Evolutionary conservation across 2,113 vertebrate species (phyloP).

Genomic region (Meleagris gallopavo): DNA sequence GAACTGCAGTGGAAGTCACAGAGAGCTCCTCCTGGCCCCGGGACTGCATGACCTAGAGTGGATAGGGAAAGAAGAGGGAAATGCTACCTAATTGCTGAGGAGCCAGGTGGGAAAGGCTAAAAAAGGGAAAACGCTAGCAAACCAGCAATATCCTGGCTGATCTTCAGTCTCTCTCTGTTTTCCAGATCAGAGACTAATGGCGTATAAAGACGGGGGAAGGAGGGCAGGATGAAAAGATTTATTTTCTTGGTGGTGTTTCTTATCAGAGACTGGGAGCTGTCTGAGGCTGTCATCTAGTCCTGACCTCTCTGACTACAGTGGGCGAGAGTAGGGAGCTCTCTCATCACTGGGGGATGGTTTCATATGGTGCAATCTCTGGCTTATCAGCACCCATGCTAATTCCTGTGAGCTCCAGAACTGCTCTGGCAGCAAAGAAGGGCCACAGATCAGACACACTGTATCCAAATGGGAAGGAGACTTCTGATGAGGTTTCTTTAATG

Average conservation of each 20-base stretch:
- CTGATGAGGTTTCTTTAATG: neutral
- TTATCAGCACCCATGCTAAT: neutral
- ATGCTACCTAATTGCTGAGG: neutral
- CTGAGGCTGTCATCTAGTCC: neutral
- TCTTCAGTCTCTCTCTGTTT: neutral
- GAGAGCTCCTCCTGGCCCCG: neutral
- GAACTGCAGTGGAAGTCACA: neutral
- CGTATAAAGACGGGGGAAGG: fast-evolving
- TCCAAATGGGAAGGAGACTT: neutral
- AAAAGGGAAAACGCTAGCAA: neutral
- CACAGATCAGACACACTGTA: no score
- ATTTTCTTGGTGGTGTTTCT: neutral
- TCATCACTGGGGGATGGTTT: neutral
- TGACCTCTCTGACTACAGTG: neutral
- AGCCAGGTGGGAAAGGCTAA: neutral
- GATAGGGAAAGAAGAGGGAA: neutral
- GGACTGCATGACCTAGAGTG: neutral
- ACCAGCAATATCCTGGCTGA: neutral
- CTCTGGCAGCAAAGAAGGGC: neutral
- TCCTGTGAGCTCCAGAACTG: fast-evolving
- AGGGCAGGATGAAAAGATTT: neutral
- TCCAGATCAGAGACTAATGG: neutral
- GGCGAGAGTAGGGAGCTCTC: neutral
- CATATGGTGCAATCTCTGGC: fast-evolving
- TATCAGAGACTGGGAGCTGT: neutral